Percentiles rank a stretch among this genome's conserved stretches.
Evolutionary conservation across 1,140 invertebrate species (phyloP).

Genomic region (Chionoecetes opilio): DNA sequence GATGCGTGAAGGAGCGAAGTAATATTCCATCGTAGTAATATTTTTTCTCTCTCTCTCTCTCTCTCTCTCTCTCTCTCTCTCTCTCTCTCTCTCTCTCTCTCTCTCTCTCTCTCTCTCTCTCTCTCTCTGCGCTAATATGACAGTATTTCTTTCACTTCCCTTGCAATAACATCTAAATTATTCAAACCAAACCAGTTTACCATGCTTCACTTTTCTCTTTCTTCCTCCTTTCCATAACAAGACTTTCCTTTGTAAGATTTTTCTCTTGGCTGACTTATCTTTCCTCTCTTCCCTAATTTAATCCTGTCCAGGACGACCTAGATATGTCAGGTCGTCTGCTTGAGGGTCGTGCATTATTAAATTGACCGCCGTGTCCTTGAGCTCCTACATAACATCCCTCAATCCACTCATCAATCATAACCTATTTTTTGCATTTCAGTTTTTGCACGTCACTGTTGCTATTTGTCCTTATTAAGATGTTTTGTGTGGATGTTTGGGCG

Average conservation of each 20-base stretch:
- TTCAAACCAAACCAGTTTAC: not conserved
- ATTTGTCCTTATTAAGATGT: not conserved
- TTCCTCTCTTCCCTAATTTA: not conserved
- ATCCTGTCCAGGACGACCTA: not conserved
- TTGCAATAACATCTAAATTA: not conserved
- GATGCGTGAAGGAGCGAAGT: too few relatives aligned
- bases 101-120: constrained; percentile 27
- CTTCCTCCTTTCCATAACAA: not conserved
- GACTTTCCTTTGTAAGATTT: too few relatives aligned
- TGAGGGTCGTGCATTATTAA: not conserved
- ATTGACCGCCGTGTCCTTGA: not conserved
- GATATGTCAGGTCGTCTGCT: not conserved
- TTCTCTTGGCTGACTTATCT: too few relatives aligned
- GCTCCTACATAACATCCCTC: too few relatives aligned
- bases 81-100: constrained; percentile 18
- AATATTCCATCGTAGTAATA: too few relatives aligned
- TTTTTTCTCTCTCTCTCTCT: too few relatives aligned
- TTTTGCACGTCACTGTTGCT: not conserved
- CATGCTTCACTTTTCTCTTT: not conserved
- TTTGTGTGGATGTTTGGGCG: not conserved
- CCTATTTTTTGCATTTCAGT: too few relatives aligned
- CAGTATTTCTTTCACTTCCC: too few relatives aligned
- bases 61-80: not conserved
- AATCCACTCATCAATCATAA: too few relatives aligned
- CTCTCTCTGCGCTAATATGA: not conserved